phyloP scores from a whole-genome alignment of 2,888 invertebrate genomes.

The Entomobrya proxima region DNA sequence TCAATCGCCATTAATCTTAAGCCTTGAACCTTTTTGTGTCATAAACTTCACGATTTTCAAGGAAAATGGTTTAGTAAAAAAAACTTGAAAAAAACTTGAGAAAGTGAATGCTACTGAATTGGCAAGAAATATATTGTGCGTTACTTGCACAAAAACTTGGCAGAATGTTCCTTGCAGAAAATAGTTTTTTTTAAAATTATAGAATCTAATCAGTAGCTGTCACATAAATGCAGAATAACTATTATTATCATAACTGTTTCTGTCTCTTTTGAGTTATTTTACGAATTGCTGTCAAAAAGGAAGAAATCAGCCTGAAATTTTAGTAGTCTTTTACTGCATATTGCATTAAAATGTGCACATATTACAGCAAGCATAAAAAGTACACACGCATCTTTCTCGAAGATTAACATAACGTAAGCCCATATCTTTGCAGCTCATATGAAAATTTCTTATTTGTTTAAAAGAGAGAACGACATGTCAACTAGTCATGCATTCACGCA shows the following conservation, averaged over 20 bases:
- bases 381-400: no score
- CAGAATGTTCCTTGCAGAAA: background rate
- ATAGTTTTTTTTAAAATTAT: slow-evolving; percentile 4
- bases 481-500: slow-evolving; percentile 19
- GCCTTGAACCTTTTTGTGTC: slow-evolving; percentile 43
- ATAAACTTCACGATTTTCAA: slow-evolving; percentile 50
- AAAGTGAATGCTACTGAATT: background rate
- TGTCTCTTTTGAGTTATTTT: background rate
- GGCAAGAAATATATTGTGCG: background rate
- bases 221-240: slow-evolving; percentile 6
- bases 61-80: slow-evolving; percentile 9
- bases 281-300: no score
- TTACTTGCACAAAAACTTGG: background rate
- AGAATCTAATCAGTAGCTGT: background rate
- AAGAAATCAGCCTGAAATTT: no score
- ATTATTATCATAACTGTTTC: background rate
- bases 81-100: background rate
- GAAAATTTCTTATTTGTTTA: background rate
- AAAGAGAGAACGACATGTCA: background rate
- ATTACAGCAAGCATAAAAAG: no score
- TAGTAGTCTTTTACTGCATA: no score
- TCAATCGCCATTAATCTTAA: slow-evolving; percentile 48
- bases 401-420: no score
- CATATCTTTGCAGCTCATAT: no score
- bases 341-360: no score